Evolutionary conservation across 2,113 vertebrate genomes (phyloP).

Genomic region (Percina caprodes): DNA sequence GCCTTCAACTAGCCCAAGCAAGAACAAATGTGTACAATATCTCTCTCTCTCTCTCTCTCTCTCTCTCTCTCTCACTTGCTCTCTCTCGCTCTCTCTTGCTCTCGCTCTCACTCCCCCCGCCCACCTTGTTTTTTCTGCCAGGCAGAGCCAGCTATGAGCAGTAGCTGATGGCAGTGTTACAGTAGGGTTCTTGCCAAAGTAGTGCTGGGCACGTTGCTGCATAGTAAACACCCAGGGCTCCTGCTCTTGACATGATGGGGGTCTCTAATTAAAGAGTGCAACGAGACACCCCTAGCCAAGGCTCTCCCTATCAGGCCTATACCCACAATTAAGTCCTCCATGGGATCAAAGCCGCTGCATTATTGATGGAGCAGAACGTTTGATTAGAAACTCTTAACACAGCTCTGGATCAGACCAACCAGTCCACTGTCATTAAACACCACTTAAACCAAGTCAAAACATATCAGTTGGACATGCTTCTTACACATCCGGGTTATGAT

Average conservation of each 20-base stretch:
- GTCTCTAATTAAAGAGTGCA: slow-evolving; percentile 83
- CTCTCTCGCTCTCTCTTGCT: background rate
- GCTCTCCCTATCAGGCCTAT: slow-evolving; percentile 74
- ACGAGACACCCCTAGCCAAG: slow-evolving; percentile 72
- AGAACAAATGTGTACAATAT: background rate
- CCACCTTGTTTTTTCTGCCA: slow-evolving; percentile 15
- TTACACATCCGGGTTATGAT: slow-evolving; percentile 78
- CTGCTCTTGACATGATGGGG: slow-evolving; percentile 74
- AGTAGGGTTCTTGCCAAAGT: slow-evolving; percentile 67
- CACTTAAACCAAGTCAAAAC: slow-evolving; percentile 83
- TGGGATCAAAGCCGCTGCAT: slow-evolving; percentile 78
- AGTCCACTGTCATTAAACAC: slow-evolving; percentile 83
- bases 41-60: background rate
- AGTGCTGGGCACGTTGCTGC: slow-evolving; percentile 62
- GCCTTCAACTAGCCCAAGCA: background rate
- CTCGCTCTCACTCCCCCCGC: background rate
- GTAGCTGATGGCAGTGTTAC: slow-evolving; percentile 65
- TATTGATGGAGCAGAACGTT: slow-evolving; percentile 83
- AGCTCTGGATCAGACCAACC: slow-evolving; percentile 74
- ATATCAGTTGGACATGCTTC: slow-evolving; percentile 76
- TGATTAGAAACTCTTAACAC: slow-evolving; percentile 83
- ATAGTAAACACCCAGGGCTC: slow-evolving; percentile 70
- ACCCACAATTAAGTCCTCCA: slow-evolving; percentile 79
- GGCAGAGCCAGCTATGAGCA: slow-evolving; percentile 38
- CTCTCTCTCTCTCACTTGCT: background rate